Evolutionary conservation across 2,113 vertebrate genomes (phyloP).

Genomic region (Bungarus multicinctus): DNA sequence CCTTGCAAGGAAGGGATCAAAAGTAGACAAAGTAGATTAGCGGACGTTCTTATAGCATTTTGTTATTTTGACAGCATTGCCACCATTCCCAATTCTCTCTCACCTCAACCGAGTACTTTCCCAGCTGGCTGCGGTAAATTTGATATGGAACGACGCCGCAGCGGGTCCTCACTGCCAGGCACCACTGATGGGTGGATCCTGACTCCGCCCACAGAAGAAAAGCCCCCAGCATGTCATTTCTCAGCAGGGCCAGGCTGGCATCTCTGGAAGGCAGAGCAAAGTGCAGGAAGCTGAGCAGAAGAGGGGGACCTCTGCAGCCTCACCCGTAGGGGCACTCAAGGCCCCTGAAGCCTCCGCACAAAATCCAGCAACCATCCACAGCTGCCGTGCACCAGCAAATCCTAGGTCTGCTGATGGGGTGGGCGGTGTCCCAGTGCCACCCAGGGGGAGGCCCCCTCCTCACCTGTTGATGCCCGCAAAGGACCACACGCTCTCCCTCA

Average conservation of each 20-base stretch:
- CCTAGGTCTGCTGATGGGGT: too few relatives aligned
- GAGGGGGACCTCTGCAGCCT: not conserved
- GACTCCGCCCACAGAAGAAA: constrained; percentile 83
- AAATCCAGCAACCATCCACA: not conserved
- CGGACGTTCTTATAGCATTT: not conserved
- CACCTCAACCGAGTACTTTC: constrained; percentile 85
- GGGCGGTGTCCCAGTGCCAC: not conserved
- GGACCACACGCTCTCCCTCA: constrained; percentile 87
- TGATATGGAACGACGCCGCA: constrained; percentile 76
- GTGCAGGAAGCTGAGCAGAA: not conserved
- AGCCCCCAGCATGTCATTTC: constrained; percentile 80
- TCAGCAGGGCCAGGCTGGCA: constrained; percentile 77
- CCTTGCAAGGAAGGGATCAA: not conserved
- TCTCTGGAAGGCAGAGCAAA: constrained; percentile 65
- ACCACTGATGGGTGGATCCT: constrained; percentile 68
- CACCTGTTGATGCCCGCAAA: constrained; percentile 86
- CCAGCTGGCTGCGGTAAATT: constrained; percentile 73
- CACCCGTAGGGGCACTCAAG: not conserved
- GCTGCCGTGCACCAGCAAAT: accelerated
- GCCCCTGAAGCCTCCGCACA: not conserved
- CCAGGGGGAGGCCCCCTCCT: constrained; percentile 43
- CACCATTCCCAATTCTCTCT: not conserved
- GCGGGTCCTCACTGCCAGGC: constrained; percentile 80
- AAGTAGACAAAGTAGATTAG: not conserved
- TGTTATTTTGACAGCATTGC: not conserved